phyloP scores from a whole-genome alignment of 1,140 invertebrate genomes.

The Apolygus lucorum region DNA sequence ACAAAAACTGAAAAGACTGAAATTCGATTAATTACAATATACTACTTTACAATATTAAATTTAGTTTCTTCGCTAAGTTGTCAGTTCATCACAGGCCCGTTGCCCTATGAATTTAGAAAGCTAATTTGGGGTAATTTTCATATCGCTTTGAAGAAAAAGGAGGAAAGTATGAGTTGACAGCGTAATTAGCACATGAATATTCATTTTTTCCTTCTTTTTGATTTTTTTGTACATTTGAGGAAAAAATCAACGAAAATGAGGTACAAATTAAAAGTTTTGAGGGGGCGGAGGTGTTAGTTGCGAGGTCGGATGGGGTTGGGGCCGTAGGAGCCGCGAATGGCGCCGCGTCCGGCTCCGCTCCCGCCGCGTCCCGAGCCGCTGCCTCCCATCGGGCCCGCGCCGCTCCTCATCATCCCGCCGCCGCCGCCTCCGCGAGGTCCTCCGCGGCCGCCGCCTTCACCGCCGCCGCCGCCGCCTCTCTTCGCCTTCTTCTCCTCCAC shows the following conservation, averaged over 20 bases:
- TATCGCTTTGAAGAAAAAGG: neutral
- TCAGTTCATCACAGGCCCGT: conserved; percentile 14
- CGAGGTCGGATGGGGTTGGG: neutral
- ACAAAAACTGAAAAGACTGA: neutral
- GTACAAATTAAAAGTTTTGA: neutral
- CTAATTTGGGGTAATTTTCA: neutral
- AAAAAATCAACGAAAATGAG: neutral
- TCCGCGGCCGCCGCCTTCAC: conserved; percentile 22
- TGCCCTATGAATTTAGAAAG: conserved; percentile 7
- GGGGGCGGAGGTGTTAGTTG: neutral
- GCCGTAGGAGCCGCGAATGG: neutral
- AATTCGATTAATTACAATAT: conserved; percentile 11
- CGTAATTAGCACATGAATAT: neutral
- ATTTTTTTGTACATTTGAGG: neutral
- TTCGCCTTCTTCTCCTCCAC: conserved; percentile 78
- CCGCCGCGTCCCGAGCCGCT: conserved; percentile 21
- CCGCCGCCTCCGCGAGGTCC: conserved; percentile 19
- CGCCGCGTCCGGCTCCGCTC: neutral
- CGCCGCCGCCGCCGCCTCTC: conserved; percentile 36
- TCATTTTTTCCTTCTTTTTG: neutral
- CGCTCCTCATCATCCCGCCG: neutral
- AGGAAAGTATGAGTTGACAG: neutral
- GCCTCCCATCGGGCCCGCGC: neutral
- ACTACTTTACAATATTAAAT: conserved; percentile 14
- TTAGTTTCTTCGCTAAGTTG: conserved; percentile 6